These are phyloP conservation scores for Operophtera brumata DNA, from an alignment of 2,888 invertebrate genomes.

Conservation along the genomic window DNA sequence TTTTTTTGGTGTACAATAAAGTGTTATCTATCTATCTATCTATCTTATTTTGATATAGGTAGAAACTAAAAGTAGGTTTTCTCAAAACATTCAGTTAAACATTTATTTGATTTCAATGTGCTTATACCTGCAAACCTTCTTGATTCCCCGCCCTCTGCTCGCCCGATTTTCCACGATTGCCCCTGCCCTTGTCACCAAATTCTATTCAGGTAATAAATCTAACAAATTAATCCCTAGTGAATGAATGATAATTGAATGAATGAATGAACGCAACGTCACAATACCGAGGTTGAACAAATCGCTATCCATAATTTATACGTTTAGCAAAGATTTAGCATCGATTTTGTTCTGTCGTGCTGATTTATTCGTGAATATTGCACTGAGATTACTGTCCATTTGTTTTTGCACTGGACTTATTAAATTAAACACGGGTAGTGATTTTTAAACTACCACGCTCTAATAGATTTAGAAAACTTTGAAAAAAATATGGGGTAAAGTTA, in stretches of 20 bases:
- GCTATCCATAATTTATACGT: constrained; percentile 40
- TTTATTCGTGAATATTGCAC: constrained; percentile 30
- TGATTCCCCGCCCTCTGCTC: too few species aligned
- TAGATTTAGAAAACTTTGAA: too few species aligned
- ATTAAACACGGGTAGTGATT: not conserved
- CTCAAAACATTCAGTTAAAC: not conserved
- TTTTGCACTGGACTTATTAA: not conserved
- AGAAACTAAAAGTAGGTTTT: too few species aligned
- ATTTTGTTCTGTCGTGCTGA: constrained; percentile 35
- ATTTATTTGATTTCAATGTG: not conserved
- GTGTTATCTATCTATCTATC: too few species aligned
- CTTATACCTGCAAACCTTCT: too few species aligned
- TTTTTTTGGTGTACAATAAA: too few species aligned
- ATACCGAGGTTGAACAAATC: constrained; percentile 38
- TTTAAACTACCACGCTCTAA: too few species aligned
- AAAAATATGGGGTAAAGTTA: too few species aligned
- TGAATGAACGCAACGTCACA: constrained; percentile 33
- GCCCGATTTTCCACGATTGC: too few species aligned
- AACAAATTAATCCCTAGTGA: constrained; percentile 7
- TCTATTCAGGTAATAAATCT: not conserved
- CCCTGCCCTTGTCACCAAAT: not conserved
- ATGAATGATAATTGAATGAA: constrained; percentile 34
- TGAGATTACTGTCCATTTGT: constrained; percentile 1
- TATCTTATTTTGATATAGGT: too few species aligned
- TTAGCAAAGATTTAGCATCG: constrained; percentile 29